Base-by-base conservation (phyloP, 2,888 invertebrate genomes). In the Scaeva pyrastri region DNA sequence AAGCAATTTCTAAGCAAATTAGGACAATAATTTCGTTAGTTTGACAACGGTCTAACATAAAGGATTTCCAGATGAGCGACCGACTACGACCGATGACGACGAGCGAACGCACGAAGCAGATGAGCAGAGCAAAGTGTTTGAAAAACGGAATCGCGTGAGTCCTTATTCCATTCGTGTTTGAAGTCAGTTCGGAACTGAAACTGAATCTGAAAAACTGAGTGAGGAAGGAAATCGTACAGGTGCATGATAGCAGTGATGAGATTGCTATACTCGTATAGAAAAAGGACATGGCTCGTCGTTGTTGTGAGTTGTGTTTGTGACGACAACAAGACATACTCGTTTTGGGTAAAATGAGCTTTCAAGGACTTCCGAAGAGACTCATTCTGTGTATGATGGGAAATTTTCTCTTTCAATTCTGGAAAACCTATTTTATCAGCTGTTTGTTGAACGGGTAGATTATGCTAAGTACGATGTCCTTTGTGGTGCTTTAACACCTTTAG, bases 221-320 rank as follows among this genome's bases (percentile, higher is more conserved):
- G 58, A 75, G 75, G 74, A 71, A 79, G 52, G 78, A 74, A 82
- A 64, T 86, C 82, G 86, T 82, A 86, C 86, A 86, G 86, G 86
- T 86, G 86, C 73, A 55, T 58, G 76, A 62, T 75, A 79, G 75
- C 66, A 60, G 58, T 16, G 48, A 26, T 39, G 26, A 26, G n/a
- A 23, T 16, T 16, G 8, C 6, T 16, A 70, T 21, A 62, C 6
- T 7, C 5, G 31, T 7, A 8, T 10, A 48, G n/a, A 36, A 19
- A 21, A 75, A 75, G 45, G 75, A 73, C 50, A 52, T 64, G 39
- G 31, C 19, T 26, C 7, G 16, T n/a, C n/a, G n/a, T n/a, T n/a
- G n/a, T n/a, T n/a, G 41, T 14, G 3, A 14, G 11, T 10, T 8
- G 21, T 21, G 19, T 43, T 14, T n/a, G 43, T n/a, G 16, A 60